Evolutionary conservation across 2,113 vertebrate genomes (phyloP), one percentile per base, ranked within the genome.

Genomic region (Seriola rivoliana): DNA sequence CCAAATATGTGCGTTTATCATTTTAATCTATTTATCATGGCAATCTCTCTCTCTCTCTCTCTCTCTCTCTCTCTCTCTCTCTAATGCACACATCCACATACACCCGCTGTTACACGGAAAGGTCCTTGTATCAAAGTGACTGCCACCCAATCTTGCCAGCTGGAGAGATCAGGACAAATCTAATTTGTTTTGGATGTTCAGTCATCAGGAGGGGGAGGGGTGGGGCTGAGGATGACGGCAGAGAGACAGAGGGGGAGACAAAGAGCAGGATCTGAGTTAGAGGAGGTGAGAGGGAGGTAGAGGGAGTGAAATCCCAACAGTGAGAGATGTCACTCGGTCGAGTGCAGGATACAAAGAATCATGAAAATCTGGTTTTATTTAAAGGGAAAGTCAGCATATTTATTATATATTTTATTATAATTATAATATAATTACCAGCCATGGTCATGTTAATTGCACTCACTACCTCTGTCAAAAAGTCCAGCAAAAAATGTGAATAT

Each of bases 81-180:
- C 23, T 32, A 16, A 36, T 38, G 14, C 59, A 17, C 32, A 42
- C 54, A 57, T 5, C 25, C 21, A 44, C 14, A 1, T 36, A 29
- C 54, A 71, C 23, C 2, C 5, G 16, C 42, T 59, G 36, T 46
- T 38, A 68, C 65, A 69, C 29, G 40, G 52, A 69, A 69, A 50
- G 58, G 57, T 62, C 74, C 50, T 75, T 65, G 78, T 54, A 66
- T 54, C 42, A 59, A 73, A 67, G 70, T 59, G 29, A 74, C 54
- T 59, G 19, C 50, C 50, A 46, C 40, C 52, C 29, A 66, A 62
- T 85, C 78, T 82, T 66, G 87, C 72, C 76, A 75, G 75, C 80
- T 88, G 84, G 85, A 92, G 86, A 84, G 79, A 80, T 88, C 78
- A 81, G 80, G 78, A 72, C 57, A 66, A 68, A 90, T 93, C 85